These are phyloP conservation scores for Onychostruthus taczanowskii DNA, from an alignment of 2,113 vertebrate genomes.

Conservation along the genomic window DNA sequence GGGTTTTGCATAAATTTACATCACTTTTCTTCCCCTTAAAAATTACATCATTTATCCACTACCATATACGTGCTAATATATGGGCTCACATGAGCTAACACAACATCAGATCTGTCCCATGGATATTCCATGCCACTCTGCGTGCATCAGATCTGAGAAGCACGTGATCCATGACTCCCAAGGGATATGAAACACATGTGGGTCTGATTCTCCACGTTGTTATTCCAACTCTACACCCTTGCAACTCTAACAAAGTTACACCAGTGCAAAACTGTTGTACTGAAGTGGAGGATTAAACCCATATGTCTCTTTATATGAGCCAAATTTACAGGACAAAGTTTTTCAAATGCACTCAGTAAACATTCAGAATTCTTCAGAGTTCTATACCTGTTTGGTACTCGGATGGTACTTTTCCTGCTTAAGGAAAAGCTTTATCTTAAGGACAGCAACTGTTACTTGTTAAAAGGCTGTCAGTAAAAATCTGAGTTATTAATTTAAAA, in stretches of 20 bases:
- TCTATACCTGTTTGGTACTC: background rate
- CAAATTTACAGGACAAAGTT: conserved; percentile 30
- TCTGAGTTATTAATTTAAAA: background rate
- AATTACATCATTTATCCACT: background rate
- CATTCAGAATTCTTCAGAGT: background rate
- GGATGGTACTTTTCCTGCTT: background rate
- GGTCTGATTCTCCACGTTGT: conserved; percentile 49
- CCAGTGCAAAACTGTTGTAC: conserved; percentile 37
- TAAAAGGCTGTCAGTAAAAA: background rate
- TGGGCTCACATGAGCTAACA: background rate
- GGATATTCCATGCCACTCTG: background rate
- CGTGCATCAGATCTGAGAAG: background rate
- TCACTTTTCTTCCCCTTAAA: background rate
- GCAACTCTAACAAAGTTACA: conserved; percentile 47
- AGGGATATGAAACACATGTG: conserved; percentile 57
- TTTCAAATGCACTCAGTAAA: conserved; percentile 20
- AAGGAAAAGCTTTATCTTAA: background rate
- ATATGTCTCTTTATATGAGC: conserved; percentile 12
- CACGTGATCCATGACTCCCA: background rate
- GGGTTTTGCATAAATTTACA: background rate
- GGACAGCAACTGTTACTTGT: background rate
- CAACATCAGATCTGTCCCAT: background rate
- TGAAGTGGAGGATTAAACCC: conserved; percentile 57
- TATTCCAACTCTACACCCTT: conserved; percentile 31
- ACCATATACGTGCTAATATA: background rate